A percentile compares a stretch with the other conserved stretches of the same genome.
These are phyloP conservation scores for Anoplius nigerrimus DNA, from an alignment of 2,888 invertebrate species.

Conservation along the genomic window DNA sequence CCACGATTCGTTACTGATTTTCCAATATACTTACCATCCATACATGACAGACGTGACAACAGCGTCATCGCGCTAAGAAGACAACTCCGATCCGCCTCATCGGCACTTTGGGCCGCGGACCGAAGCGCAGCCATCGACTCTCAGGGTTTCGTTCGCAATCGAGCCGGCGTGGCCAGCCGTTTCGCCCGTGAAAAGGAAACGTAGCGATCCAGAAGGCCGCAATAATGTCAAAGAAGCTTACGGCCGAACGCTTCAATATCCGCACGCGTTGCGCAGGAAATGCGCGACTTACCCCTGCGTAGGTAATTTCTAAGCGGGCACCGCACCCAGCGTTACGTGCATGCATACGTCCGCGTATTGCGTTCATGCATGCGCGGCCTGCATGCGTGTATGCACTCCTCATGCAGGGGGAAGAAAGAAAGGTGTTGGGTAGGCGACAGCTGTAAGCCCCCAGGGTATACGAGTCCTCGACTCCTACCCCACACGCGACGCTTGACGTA, in stretches of 20 bases:
- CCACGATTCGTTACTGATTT: too few species aligned
- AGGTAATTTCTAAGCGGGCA: slow-evolving; percentile 55
- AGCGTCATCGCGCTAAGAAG: too few species aligned
- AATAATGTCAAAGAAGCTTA: too few species aligned
- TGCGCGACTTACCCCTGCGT: slow-evolving; percentile 40
- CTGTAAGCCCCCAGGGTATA: slow-evolving; percentile 70
- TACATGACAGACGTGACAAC: too few species aligned
- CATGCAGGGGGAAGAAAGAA: slow-evolving; percentile 41
- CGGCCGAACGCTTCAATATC: slow-evolving; percentile 13
- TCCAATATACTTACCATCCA: too few species aligned
- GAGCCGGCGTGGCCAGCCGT: too few species aligned
- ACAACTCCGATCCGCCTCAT: too few species aligned
- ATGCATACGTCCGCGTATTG: slow-evolving; percentile 41
- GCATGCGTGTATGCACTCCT: slow-evolving; percentile 4
- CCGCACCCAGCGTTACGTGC: slow-evolving; percentile 13
- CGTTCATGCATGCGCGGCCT: slow-evolving; percentile 29
- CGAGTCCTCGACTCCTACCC: slow-evolving; percentile 69
- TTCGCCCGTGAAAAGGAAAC: too few species aligned
- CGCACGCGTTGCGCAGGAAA: slow-evolving; percentile 50
- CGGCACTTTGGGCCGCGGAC: too few species aligned
- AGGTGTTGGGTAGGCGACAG: slow-evolving; percentile 73
- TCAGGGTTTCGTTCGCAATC: too few species aligned
- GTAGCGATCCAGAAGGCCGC: too few species aligned
- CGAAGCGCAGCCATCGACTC: too few species aligned
- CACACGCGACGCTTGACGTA: slow-evolving; percentile 26